phyloP scores from a whole-genome alignment of 2,888 invertebrate species.

The Clostera curtula region DNA sequence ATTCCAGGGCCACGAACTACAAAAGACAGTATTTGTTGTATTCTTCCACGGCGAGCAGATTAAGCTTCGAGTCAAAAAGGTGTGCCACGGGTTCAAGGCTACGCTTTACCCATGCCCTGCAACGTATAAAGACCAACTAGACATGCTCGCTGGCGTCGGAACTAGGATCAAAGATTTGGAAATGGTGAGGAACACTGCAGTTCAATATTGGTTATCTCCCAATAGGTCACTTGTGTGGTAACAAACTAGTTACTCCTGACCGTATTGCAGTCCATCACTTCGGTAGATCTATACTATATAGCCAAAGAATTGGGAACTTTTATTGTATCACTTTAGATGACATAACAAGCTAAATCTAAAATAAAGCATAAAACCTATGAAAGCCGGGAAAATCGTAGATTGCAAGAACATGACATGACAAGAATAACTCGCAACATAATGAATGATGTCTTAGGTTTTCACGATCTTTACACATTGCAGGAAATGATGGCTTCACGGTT shows the following conservation, averaged over 20 bases:
- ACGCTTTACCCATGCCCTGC: conserved; percentile 86
- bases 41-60: conserved; percentile 84
- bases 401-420: too few relatives aligned
- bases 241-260: neutral
- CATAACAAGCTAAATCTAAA: too few relatives aligned
- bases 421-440: too few relatives aligned
- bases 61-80: conserved; percentile 82
- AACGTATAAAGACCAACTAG: conserved; percentile 80
- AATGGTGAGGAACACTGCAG: conserved; percentile 61
- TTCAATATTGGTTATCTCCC: too few relatives aligned
- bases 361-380: too few relatives aligned
- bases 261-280: neutral
- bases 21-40: conserved; percentile 81
- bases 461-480: too few relatives aligned
- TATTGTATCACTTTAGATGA: too few relatives aligned
- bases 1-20: conserved; percentile 78
- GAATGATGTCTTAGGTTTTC: too few relatives aligned
- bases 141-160: conserved; percentile 82
- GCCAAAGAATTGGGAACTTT: too few relatives aligned
- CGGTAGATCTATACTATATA: too few relatives aligned
- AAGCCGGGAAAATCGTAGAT: too few relatives aligned
- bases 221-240: neutral
- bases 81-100: conserved; percentile 85
- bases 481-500: too few relatives aligned
- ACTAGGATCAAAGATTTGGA: conserved; percentile 83